Evolutionary conservation across 2,888 invertebrate species (phyloP).

Genomic region (Ecliptopera silaceata): DNA sequence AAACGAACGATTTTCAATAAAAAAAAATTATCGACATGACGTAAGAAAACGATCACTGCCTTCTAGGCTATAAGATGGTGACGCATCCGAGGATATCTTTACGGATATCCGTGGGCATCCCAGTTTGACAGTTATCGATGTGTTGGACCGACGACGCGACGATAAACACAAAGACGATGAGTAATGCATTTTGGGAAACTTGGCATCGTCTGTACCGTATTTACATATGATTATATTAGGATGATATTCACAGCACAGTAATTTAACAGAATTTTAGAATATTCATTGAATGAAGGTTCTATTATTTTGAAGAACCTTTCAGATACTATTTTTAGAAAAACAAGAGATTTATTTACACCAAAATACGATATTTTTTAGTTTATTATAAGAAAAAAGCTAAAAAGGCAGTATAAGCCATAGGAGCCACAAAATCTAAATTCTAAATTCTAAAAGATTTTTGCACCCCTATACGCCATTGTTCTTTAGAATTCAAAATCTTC

Average conservation of each 20-base stretch:
- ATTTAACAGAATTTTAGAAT: no score
- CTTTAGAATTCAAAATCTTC: not conserved
- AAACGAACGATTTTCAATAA: no score
- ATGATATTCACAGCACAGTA: no score
- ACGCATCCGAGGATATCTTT: slow-evolving; percentile 72
- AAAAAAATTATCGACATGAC: slow-evolving; percentile 2
- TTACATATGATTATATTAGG: not conserved
- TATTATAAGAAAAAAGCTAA: no score
- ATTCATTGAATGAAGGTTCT: not conserved
- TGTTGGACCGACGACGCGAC: slow-evolving; percentile 48
- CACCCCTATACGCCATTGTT: not conserved
- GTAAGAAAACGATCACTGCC: slow-evolving; percentile 3
- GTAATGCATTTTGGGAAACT: slow-evolving; percentile 30
- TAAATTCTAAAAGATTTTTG: no score
- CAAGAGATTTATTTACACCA: no score
- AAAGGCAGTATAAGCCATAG: no score
- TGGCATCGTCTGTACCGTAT: not conserved
- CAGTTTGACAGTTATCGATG: slow-evolving; percentile 70
- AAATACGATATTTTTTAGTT: no score
- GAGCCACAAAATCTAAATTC: no score
- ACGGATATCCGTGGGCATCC: slow-evolving; percentile 64
- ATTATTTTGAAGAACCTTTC: no score
- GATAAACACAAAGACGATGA: slow-evolving; percentile 33
- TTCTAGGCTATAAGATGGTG: slow-evolving; percentile 47
- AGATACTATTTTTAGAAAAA: no score